Percentiles rank a stretch among this genome's conserved stretches.
Evolutionary conservation across 2,113 vertebrate species (phyloP).

Genomic region (Petaurus breviceps): DNA sequence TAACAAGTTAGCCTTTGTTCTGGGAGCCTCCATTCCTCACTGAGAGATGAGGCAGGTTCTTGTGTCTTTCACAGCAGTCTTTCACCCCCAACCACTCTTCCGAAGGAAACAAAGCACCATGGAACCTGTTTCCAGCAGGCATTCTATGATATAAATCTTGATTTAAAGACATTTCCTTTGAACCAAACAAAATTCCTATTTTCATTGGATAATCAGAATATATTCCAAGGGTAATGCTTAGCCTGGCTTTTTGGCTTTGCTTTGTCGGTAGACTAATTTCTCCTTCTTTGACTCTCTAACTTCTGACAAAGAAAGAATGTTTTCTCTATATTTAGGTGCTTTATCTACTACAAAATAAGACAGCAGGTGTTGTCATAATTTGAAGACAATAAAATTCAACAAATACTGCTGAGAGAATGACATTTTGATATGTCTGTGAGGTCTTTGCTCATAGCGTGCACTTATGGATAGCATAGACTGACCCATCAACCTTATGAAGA

Average conservation of each 20-base stretch:
- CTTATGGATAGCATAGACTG: background rate
- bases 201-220: background rate
- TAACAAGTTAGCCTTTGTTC: constrained; percentile 2
- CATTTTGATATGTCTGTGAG: background rate
- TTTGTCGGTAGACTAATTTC: background rate
- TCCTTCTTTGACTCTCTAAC: background rate
- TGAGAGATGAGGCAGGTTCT: background rate
- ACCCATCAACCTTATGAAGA: background rate
- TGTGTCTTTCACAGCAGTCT: background rate
- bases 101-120: background rate
- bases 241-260: background rate
- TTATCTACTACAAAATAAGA: background rate
- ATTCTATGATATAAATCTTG: background rate
- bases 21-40: background rate
- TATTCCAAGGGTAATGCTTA: background rate
- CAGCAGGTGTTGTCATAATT: background rate
- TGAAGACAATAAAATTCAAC: background rate
- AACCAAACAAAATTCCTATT: background rate
- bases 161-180: background rate
- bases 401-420: background rate
- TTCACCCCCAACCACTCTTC: background rate
- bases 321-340: background rate
- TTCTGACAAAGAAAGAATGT: background rate
- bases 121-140: background rate
- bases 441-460: background rate